These are phyloP conservation scores for Ctenopoma multispine DNA, from an alignment of 2,797 vertebrate species.

Conservation along the genomic window DNA sequence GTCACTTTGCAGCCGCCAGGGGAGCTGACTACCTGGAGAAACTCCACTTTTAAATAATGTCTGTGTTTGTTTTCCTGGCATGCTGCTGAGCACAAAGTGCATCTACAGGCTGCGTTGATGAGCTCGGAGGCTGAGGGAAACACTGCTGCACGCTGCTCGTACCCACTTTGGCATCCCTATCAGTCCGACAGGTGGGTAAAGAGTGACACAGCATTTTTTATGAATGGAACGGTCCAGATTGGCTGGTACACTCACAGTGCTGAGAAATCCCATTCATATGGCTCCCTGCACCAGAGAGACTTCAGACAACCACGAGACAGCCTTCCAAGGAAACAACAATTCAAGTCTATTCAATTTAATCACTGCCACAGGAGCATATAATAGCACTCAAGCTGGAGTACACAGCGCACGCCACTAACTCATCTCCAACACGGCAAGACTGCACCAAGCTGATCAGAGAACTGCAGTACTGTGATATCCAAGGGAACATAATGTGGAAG, in stretches of 20 bases:
- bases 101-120: constrained; percentile 49
- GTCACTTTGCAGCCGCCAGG: constrained; percentile 21
- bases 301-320: constrained; percentile 51
- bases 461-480: background rate
- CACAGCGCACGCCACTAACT: constrained; percentile 12
- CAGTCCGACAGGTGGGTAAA: constrained; percentile 62
- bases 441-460: constrained; percentile 1
- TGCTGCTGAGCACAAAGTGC: constrained; percentile 49
- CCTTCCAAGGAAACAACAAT: constrained; percentile 64
- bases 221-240: constrained; percentile 73
- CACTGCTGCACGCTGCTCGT: constrained; percentile 46
- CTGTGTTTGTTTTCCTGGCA: constrained; percentile 57
- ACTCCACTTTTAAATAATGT: constrained; percentile 65
- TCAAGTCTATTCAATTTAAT: constrained; percentile 43
- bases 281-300: constrained; percentile 39
- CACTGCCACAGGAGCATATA: constrained; percentile 30
- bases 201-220: constrained; percentile 66
- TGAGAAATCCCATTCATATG: constrained; percentile 69
- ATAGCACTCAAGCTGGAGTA: background rate
- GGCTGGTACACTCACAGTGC: constrained; percentile 46
- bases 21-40: constrained; percentile 53
- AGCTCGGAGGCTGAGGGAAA: constrained; percentile 48
- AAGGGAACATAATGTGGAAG: background rate
- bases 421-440: constrained; percentile 6
- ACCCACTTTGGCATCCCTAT: constrained; percentile 50